Evolutionary conservation across 2,888 invertebrate genomes (phyloP).

Genomic region (Drosophila merina): DNA sequence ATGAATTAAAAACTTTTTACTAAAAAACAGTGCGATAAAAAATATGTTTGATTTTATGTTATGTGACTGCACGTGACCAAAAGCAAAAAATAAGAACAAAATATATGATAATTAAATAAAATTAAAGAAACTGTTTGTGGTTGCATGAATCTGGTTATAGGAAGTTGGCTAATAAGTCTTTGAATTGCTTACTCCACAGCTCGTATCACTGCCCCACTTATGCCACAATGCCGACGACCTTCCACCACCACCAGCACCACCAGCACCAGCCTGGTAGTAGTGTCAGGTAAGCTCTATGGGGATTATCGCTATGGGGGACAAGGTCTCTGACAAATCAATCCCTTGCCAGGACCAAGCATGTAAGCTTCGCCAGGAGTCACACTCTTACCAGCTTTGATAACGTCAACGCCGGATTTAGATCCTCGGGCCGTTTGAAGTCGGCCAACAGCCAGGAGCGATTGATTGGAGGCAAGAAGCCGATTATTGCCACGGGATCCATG

Average conservation of each 20-base stretch:
- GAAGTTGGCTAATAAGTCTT: slow-evolving; percentile 11
- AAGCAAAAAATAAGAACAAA: slow-evolving; percentile 12
- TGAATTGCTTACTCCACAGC: slow-evolving; percentile 59
- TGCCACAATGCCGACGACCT: slow-evolving; percentile 86
- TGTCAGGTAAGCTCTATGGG: slow-evolving; percentile 47
- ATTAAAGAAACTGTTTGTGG: slow-evolving; percentile 22
- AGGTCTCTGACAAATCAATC: not conserved
- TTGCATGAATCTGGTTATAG: not conserved
- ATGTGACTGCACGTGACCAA: slow-evolving; percentile 75
- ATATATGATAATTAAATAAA: slow-evolving; percentile 1
- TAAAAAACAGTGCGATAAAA: slow-evolving; percentile 50
- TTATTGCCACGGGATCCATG: slow-evolving; percentile 77
- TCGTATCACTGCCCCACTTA: slow-evolving; percentile 81
- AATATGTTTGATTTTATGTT: slow-evolving; percentile 54
- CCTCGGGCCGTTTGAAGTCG: slow-evolving; percentile 84
- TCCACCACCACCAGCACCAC: slow-evolving; percentile 85
- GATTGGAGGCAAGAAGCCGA: slow-evolving; percentile 89
- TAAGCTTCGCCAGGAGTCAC: slow-evolving; percentile 94
- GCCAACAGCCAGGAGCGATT: slow-evolving; percentile 89
- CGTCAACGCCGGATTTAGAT: slow-evolving; percentile 84
- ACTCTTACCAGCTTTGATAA: slow-evolving; percentile 94
- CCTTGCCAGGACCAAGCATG: slow-evolving; percentile 90
- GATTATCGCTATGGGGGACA: not conserved
- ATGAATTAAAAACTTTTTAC: slow-evolving; percentile 36
- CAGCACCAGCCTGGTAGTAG: slow-evolving; percentile 53